Evolutionary conservation across 2,113 vertebrate species (phyloP).

Genomic region (Neodontobutis hainanensis): DNA sequence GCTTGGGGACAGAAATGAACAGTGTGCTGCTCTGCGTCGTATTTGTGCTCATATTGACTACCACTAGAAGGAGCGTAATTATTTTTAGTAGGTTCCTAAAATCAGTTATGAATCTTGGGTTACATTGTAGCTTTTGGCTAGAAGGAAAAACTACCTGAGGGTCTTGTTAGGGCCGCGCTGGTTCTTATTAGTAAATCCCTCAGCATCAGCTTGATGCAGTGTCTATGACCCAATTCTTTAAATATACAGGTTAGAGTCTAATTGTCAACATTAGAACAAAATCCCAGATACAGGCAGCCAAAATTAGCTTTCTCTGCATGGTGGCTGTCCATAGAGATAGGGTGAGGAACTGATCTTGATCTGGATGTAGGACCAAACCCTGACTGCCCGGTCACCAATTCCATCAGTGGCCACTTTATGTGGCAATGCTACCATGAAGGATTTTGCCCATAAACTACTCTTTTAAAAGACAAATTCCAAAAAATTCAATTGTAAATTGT

Average conservation of each 20-base stretch:
- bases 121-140: slow-evolving; percentile 28
- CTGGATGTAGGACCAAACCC: no score
- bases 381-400: no score
- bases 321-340: no score
- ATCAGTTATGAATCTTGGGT: slow-evolving; percentile 44
- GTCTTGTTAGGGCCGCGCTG: slow-evolving; percentile 7
- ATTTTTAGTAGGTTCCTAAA: slow-evolving; percentile 31
- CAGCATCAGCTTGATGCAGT: neutral
- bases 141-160: slow-evolving; percentile 18
- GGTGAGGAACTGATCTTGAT: no score
- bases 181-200: neutral
- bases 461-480: no score
- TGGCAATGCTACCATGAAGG: no score
- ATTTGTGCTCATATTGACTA: slow-evolving; percentile 12
- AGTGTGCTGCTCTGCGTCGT: slow-evolving; percentile 2
- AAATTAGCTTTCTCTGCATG: no score
- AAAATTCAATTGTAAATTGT: no score
- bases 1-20: slow-evolving; percentile 25
- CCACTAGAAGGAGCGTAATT: slow-evolving; percentile 17
- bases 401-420: no score
- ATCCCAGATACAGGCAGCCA: no score
- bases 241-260: neutral
- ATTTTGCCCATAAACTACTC: no score
- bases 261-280: no score
- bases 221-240: neutral